Conservation (phyloP, 2,888 invertebrate species). For the Chymomyza caudatula region DNA sequence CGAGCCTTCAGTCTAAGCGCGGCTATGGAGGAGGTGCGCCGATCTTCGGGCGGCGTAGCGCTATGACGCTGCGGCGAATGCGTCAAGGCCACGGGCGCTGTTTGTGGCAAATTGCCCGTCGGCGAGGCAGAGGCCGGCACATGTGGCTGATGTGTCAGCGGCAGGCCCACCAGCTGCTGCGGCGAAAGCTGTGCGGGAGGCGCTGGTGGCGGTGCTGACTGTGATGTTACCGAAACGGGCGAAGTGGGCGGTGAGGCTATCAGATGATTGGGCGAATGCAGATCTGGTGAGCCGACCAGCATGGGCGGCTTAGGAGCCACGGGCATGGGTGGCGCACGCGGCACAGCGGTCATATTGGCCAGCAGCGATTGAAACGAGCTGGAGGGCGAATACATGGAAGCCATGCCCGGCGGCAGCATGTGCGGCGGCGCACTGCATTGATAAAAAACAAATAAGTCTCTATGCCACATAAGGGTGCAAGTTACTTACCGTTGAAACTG, state of each 20-base stretch:
- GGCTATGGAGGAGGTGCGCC: slow-evolving; percentile 92
- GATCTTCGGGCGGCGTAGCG: slow-evolving; percentile 86
- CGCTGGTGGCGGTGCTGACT: slow-evolving; percentile 78
- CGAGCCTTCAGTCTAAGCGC: slow-evolving; percentile 91
- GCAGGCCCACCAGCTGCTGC: slow-evolving; percentile 79
- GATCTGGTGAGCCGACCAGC: slow-evolving; percentile 72
- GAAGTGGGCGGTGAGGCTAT: slow-evolving; percentile 75
- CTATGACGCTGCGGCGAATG: slow-evolving; percentile 70
- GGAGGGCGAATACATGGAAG: slow-evolving; percentile 80
- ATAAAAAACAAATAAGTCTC: neutral
- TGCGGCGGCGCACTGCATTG: slow-evolving; percentile 81
- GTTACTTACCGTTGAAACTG: slow-evolving; percentile 78
- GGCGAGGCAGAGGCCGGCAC: slow-evolving; percentile 31
- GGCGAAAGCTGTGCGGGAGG: slow-evolving; percentile 83
- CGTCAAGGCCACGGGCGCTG: slow-evolving; percentile 56
- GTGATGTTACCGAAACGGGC: slow-evolving; percentile 63
- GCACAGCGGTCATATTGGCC: slow-evolving; percentile 79
- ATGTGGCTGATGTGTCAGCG: slow-evolving; percentile 76
- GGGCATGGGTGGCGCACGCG: slow-evolving; percentile 79
- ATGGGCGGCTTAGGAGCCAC: slow-evolving; percentile 57
- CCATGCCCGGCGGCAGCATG: slow-evolving; percentile 82
- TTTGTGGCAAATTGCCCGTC: slow-evolving; percentile 56
- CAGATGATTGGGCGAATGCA: slow-evolving; percentile 74
- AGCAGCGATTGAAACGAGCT: slow-evolving; percentile 91
- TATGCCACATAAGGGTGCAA: slow-evolving; percentile 42